A percentile compares a stretch with the other conserved stretches of the same genome.
Conservation (phyloP, 2,888 invertebrate genomes). For the Temnothorax unifasciatus region DNA sequence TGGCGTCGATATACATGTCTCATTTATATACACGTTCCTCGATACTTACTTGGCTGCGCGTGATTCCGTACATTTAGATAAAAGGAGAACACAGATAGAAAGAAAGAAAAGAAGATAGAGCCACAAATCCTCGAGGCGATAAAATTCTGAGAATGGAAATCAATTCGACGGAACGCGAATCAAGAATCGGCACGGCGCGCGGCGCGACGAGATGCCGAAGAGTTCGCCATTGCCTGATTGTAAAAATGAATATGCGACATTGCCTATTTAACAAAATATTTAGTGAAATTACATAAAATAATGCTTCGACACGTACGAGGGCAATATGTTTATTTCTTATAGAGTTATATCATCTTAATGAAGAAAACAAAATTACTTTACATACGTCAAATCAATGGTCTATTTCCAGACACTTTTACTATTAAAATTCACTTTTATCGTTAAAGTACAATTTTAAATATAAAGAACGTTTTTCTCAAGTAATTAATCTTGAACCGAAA, state of each 20-base stretch:
- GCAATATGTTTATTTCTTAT: not conserved
- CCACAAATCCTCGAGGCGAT: constrained; percentile 66
- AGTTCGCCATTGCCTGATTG: constrained; percentile 40
- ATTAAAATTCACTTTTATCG: not conserved
- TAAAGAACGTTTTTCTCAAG: not conserved
- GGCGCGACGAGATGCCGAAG: constrained; percentile 65
- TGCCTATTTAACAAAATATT: constrained; percentile 23
- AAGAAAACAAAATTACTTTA: not conserved
- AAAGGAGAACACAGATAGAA: not conserved
- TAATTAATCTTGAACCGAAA: constrained; percentile 34
- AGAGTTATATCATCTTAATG: not conserved
- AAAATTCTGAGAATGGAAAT: constrained; percentile 76
- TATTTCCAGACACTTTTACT: not conserved
- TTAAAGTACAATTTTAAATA: not conserved
- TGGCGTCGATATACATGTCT: constrained; percentile 85
- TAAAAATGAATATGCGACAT: constrained; percentile 24
- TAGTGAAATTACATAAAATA: not conserved
- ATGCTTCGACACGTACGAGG: not conserved
- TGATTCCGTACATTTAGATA: constrained; percentile 57
- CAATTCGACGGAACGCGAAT: constrained; percentile 72
- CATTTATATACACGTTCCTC: constrained; percentile 82
- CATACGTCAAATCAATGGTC: not conserved
- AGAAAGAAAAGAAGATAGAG: not conserved
- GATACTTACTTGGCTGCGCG: constrained; percentile 73
- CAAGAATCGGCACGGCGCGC: constrained; percentile 70